phyloP scores from a whole-genome alignment of 2,113 vertebrate species.

The Hippocampus barbouri region DNA sequence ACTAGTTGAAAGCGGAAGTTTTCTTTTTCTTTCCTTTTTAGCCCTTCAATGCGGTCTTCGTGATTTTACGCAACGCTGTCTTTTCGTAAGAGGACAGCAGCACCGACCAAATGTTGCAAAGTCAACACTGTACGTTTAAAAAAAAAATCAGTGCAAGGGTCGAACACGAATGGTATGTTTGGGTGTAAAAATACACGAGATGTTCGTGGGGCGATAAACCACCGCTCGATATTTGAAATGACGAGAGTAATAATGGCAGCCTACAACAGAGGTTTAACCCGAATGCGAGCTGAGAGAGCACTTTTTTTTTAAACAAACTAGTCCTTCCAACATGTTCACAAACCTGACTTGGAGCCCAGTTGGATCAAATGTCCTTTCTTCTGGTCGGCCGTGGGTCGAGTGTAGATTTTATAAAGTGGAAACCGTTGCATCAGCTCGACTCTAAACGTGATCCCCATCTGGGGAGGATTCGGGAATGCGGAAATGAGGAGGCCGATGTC shows the following conservation, averaged over 20 bases:
- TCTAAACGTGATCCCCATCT: constrained; percentile 84
- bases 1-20: constrained; percentile 75
- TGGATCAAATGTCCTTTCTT: constrained; percentile 73
- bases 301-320: constrained; percentile 16
- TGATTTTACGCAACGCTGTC: constrained; percentile 69
- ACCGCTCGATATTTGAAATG: background rate
- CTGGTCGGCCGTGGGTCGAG: constrained; percentile 71
- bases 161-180: background rate
- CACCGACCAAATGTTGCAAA: constrained; percentile 28
- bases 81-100: constrained; percentile 33
- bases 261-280: background rate
- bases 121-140: background rate
- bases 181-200: background rate
- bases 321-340: constrained; percentile 26
- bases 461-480: constrained; percentile 96
- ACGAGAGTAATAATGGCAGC: background rate
- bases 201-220: background rate
- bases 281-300: background rate
- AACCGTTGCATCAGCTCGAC: constrained; percentile 88
- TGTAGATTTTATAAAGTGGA: constrained; percentile 79
- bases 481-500: constrained; percentile 81
- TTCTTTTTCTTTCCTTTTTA: constrained; percentile 50
- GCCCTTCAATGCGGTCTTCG: background rate
- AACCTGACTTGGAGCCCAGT: constrained; percentile 75
- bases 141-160: background rate